Conservation (phyloP, 2,888 invertebrate genomes). For the Pyrgus malvae region DNA sequence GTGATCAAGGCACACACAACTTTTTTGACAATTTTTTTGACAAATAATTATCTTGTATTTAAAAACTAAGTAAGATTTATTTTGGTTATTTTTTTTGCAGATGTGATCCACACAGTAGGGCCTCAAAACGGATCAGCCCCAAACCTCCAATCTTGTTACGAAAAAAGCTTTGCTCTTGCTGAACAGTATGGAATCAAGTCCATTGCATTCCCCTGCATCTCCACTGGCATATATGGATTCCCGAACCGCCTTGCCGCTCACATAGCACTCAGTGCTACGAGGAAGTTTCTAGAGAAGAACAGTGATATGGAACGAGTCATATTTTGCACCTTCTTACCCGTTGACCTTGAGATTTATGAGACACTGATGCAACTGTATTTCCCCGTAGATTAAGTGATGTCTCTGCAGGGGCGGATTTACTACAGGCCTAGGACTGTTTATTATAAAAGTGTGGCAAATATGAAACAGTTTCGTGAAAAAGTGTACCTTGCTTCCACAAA, state of each 20-base stretch:
- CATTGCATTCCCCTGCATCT: slow-evolving; percentile 94
- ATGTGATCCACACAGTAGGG: slow-evolving; percentile 95
- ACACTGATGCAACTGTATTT: slow-evolving; percentile 87
- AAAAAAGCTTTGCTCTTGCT: slow-evolving; percentile 83
- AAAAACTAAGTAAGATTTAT: too few relatives aligned
- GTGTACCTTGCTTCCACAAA: too few relatives aligned
- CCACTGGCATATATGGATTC: slow-evolving; percentile 95
- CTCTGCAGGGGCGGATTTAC: too few relatives aligned
- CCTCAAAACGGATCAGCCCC: slow-evolving; percentile 87
- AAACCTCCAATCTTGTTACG: slow-evolving; percentile 86
- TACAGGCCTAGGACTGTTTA: too few relatives aligned
- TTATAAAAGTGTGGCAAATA: too few relatives aligned
- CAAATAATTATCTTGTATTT: too few relatives aligned
- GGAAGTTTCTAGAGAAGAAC: slow-evolving; percentile 83
- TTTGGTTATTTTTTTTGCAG: slow-evolving; percentile 72
- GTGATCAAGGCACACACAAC: too few relatives aligned
- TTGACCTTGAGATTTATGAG: slow-evolving; percentile 88
- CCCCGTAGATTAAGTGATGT: slow-evolving; percentile 54
- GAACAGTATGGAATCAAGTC: slow-evolving; percentile 81
- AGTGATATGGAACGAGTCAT: slow-evolving; percentile 86
- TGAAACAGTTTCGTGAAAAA: too few relatives aligned
- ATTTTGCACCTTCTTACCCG: slow-evolving; percentile 89
- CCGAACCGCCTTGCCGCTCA: slow-evolving; percentile 90
- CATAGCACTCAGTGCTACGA: slow-evolving; percentile 85
- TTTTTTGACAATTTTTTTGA: too few relatives aligned